Conservation (phyloP, 2,113 vertebrate species). For the Paramisgurnus dabryanus region DNA sequence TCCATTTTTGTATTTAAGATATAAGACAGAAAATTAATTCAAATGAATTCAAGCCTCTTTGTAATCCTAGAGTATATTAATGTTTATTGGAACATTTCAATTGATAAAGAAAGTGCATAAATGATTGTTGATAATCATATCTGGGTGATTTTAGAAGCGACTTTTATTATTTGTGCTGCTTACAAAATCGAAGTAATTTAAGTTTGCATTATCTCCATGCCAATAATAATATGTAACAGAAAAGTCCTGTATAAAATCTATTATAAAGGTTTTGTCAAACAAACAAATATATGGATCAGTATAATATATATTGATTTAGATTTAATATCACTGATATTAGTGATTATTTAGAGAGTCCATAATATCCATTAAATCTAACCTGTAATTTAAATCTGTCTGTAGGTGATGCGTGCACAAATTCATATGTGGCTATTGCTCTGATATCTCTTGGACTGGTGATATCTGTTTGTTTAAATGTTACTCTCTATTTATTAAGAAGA, state of each 20-base stretch:
- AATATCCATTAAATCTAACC: neutral
- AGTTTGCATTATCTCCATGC: neutral
- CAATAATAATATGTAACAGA: neutral
- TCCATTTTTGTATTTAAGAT: neutral
- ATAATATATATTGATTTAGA: too few species aligned
- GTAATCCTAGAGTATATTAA: neutral
- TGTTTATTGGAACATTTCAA: too few species aligned
- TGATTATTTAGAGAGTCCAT: too few species aligned
- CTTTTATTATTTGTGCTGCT: neutral
- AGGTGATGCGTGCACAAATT: rapidly evolving
- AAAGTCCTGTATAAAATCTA: too few species aligned
- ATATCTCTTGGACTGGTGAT: slow-evolving; percentile 59
- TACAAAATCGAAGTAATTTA: neutral
- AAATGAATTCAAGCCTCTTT: neutral
- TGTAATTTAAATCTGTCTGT: slow-evolving; percentile 35
- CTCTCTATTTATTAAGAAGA: slow-evolving; percentile 59
- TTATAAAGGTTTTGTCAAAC: too few species aligned
- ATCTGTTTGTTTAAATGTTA: slow-evolving; percentile 66
- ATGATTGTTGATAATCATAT: neutral
- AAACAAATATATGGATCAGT: too few species aligned
- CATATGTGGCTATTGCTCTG: neutral
- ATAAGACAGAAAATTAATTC: neutral
- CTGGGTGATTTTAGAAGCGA: neutral
- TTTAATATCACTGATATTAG: too few species aligned
- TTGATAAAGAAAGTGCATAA: neutral